Evolutionary conservation across 2,888 invertebrate species (phyloP).

Genomic region (Poecilobothrus nobilitatus): DNA sequence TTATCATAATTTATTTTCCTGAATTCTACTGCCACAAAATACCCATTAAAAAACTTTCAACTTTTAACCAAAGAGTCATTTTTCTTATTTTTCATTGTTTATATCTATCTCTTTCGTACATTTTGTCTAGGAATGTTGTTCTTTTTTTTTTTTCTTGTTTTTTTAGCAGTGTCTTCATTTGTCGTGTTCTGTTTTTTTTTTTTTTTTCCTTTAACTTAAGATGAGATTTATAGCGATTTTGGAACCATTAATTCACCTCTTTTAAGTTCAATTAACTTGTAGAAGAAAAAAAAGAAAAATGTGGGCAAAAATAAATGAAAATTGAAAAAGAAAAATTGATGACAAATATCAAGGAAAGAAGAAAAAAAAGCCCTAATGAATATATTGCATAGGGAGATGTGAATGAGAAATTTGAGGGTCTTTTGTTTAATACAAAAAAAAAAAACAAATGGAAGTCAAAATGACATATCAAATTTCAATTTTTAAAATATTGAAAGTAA

Average conservation of each 20-base stretch:
- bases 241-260: neutral
- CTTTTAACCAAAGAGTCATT: conserved; percentile 2
- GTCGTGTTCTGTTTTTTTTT: too few species aligned
- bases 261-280: conserved; percentile 4
- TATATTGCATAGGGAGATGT: too few species aligned
- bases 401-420: too few species aligned
- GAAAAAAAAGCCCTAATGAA: too few species aligned
- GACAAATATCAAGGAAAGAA: too few species aligned
- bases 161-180: neutral
- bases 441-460: too few species aligned
- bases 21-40: neutral
- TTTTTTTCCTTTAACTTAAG: neutral
- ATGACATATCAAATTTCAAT: too few species aligned
- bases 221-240: conserved; percentile 1
- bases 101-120: neutral
- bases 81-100: neutral
- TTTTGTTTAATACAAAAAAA: too few species aligned
- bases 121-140: neutral
- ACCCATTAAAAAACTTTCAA: conserved; percentile 5
- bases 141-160: neutral
- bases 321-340: too few species aligned
- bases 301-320: too few species aligned
- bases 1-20: neutral
- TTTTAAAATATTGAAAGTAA: too few species aligned
- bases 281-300: neutral